Evolutionary conservation across 2,888 invertebrate genomes (phyloP).

Genomic region (Mesochorus sp.): DNA sequence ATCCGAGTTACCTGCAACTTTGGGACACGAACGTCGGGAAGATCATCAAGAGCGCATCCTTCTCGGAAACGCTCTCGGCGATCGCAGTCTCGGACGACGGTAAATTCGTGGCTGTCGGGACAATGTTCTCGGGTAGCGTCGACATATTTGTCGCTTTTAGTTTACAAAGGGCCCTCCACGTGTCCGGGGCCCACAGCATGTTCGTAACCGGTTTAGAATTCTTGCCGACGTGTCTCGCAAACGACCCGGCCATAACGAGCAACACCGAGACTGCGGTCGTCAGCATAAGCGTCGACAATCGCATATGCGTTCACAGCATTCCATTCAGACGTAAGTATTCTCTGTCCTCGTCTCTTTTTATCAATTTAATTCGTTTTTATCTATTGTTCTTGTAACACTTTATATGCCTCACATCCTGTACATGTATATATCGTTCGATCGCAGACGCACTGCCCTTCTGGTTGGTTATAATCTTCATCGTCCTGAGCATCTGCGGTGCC

Average conservation of each 20-base stretch:
- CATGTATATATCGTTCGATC: too few relatives aligned
- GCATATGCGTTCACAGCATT: slow-evolving; percentile 93
- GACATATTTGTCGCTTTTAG: slow-evolving; percentile 96
- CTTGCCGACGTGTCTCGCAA: slow-evolving; percentile 88
- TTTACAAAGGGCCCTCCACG: slow-evolving; percentile 93
- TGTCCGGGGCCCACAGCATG: slow-evolving; percentile 95
- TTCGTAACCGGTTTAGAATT: slow-evolving; percentile 99
- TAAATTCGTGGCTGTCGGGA: slow-evolving; percentile 94
- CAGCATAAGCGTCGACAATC: slow-evolving; percentile 98
- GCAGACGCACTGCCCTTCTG: slow-evolving; percentile 92
- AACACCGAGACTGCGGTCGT: slow-evolving; percentile 93
- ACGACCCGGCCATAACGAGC: slow-evolving; percentile 88
- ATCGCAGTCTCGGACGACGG: slow-evolving; percentile 96
- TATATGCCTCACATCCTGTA: not conserved
- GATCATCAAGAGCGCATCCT: slow-evolving; percentile 84
- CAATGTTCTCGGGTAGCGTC: slow-evolving; percentile 96
- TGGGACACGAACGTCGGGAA: slow-evolving; percentile 88
- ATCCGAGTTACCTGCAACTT: slow-evolving; percentile 89
- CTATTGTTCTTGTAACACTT: slow-evolving; percentile 4
- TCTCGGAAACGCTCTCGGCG: slow-evolving; percentile 91
- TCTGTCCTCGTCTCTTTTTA: too few relatives aligned
- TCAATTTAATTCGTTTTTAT: slow-evolving; percentile 27
- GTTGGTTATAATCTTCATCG: slow-evolving; percentile 89
- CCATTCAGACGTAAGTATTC: slow-evolving; percentile 89
- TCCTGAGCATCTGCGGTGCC: slow-evolving; percentile 89